These are phyloP conservation scores for Orientallactaga bullata DNA, from an alignment of 2,113 vertebrate genomes.

Conservation along the genomic window DNA sequence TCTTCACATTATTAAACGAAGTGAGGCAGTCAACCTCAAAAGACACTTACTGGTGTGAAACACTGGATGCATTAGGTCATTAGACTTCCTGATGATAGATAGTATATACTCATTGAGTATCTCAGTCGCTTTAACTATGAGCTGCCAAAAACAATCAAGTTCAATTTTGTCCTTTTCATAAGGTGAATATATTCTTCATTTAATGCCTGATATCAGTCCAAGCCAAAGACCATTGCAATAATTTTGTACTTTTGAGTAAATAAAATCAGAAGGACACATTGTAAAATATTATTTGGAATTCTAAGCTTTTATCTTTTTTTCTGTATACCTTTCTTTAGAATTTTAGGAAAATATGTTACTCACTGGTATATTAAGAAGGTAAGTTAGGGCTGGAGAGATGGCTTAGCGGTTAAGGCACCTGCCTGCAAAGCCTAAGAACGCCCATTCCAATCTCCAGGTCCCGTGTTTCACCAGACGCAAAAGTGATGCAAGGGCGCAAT, in stretches of 20 bases:
- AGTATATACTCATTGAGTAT: not conserved
- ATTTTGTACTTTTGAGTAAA: not conserved
- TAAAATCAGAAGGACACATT: not conserved
- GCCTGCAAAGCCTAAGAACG: too few relatives aligned
- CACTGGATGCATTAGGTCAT: not conserved
- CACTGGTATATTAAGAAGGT: too few relatives aligned
- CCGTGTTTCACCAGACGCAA: too few relatives aligned
- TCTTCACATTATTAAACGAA: conserved; percentile 21
- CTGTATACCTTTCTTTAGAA: too few relatives aligned
- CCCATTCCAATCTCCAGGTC: too few relatives aligned
- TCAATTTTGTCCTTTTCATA: not conserved
- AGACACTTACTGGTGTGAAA: conserved; percentile 12
- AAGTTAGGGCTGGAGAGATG: too few relatives aligned
- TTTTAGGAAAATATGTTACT: too few relatives aligned
- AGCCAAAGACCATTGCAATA: not conserved
- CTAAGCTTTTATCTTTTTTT: too few relatives aligned
- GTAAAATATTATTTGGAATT: not conserved
- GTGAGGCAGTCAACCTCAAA: not conserved
- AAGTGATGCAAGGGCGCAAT: too few relatives aligned
- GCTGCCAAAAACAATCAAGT: conserved; percentile 26
- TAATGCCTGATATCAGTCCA: not conserved
- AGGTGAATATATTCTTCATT: conserved; percentile 28
- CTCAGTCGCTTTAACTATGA: conserved; percentile 19
- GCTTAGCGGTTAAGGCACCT: too few relatives aligned
- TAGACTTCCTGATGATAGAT: not conserved